Evolutionary conservation across 2,888 invertebrate species (phyloP).

Genomic region (Steinernema hermaphroditum): DNA sequence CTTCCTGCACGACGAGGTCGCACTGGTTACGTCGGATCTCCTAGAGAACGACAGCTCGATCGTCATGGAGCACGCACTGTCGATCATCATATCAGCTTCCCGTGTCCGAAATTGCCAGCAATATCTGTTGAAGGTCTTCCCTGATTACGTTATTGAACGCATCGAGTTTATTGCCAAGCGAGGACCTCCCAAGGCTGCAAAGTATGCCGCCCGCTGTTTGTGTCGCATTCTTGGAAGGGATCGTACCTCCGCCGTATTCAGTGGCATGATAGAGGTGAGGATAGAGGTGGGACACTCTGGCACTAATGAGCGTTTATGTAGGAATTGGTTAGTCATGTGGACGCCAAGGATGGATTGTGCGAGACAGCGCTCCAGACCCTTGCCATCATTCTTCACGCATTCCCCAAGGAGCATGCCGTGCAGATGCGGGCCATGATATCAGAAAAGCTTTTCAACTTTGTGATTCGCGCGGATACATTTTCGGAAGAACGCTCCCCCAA

Average conservation of each 20-base stretch:
- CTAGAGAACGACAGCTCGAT: constrained; percentile 3
- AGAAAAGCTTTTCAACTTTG: neutral
- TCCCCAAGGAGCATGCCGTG: neutral
- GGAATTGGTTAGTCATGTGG: neutral
- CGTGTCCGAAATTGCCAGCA: neutral
- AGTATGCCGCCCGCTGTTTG: constrained; percentile 5
- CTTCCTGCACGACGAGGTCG: constrained; percentile 7
- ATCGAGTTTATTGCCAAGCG: neutral
- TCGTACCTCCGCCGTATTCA: neutral
- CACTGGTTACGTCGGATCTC: neutral
- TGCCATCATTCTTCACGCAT: neutral
- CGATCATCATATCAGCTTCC: neutral
- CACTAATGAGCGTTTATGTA: neutral
- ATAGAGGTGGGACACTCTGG: neutral
- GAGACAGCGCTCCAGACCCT: neutral
- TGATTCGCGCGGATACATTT: neutral
- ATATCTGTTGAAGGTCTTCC: neutral
- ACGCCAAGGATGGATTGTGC: neutral
- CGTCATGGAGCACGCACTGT: neutral
- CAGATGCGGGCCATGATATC: neutral
- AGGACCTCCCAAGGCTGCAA: constrained; percentile 2
- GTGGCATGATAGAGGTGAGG: neutral
- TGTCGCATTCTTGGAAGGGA: neutral
- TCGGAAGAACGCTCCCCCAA: neutral
- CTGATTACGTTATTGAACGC: neutral